Conservation (phyloP, 2,888 invertebrate species). For the Drosophila kuntzei region DNA sequence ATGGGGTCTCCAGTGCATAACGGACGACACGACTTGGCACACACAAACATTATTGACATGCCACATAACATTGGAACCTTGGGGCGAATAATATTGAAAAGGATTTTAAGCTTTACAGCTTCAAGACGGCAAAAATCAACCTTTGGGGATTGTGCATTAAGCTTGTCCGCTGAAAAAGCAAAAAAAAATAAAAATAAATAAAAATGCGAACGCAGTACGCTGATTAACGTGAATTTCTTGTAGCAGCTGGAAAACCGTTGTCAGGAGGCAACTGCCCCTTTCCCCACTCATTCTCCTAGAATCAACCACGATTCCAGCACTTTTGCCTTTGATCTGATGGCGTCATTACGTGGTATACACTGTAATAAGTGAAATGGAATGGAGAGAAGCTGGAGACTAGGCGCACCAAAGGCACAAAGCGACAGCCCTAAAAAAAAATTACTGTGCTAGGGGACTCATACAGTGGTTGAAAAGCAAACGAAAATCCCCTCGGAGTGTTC, state of each 20-base stretch:
- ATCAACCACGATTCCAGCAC: slow-evolving; percentile 16
- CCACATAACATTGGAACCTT: slow-evolving; percentile 38
- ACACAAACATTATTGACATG: slow-evolving; percentile 61
- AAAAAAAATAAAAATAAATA: slow-evolving; percentile 11
- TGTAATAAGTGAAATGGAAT: slow-evolving; percentile 52
- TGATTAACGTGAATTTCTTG: slow-evolving; percentile 38
- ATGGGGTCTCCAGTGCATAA: slow-evolving; percentile 52
- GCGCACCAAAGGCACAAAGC: slow-evolving; percentile 68
- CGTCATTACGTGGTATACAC: slow-evolving; percentile 61
- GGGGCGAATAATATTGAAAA: slow-evolving; percentile 62
- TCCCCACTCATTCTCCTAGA: neutral
- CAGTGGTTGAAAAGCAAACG: slow-evolving; percentile 27
- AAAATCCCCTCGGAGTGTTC: slow-evolving; percentile 45
- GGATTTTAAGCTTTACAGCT: slow-evolving; percentile 66
- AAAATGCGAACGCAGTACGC: slow-evolving; percentile 28
- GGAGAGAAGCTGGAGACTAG: slow-evolving; percentile 37
- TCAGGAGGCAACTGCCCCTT: neutral
- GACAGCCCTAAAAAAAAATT: slow-evolving; percentile 32
- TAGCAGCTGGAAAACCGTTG: slow-evolving; percentile 28
- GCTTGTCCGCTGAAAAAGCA: slow-evolving; percentile 33
- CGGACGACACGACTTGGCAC: slow-evolving; percentile 36
- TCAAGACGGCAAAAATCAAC: slow-evolving; percentile 61
- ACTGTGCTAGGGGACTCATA: slow-evolving; percentile 36
- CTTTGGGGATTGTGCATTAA: slow-evolving; percentile 61
- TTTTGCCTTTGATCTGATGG: slow-evolving; percentile 67